A percentile compares a stretch with the other conserved stretches of the same genome.
These are phyloP conservation scores for Brachionus manjavacas DNA, from an alignment of 1,140 invertebrate species.

Conservation along the genomic window DNA sequence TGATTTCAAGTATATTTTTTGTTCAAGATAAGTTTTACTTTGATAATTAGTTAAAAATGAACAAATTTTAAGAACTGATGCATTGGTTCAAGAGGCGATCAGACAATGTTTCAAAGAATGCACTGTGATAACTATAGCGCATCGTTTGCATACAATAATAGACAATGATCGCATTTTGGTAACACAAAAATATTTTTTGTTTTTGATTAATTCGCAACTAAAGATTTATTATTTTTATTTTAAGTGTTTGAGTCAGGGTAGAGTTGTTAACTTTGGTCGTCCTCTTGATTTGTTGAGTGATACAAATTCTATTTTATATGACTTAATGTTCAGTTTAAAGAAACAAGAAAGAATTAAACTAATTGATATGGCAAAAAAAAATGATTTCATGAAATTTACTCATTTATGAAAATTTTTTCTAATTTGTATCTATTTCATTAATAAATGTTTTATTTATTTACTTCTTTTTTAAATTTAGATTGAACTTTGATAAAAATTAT, in stretches of 20 bases:
- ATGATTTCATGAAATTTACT: neutral
- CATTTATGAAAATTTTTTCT: neutral
- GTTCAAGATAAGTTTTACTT: neutral
- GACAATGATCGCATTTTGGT: slow-evolving; percentile 46
- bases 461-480: neutral
- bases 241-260: slow-evolving; percentile 9
- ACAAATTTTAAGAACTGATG: slow-evolving; percentile 9
- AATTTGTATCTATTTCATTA: neutral
- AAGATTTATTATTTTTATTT: neutral
- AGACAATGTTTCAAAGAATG: slow-evolving; percentile 68
- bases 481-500: neutral
- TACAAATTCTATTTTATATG: neutral
- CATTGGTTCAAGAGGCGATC: slow-evolving; percentile 69
- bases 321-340: neutral
- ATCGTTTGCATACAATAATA: slow-evolving; percentile 59
- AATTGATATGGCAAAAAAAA: neutral
- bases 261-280: neutral
- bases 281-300: neutral
- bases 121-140: slow-evolving; percentile 68
- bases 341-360: neutral
- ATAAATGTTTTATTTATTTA: neutral
- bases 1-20: slow-evolving; percentile 45
- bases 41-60: neutral
- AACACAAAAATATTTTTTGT: neutral
- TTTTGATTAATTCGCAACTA: no score